A percentile compares a stretch with the other conserved stretches of the same genome.
Evolutionary conservation across 2,113 vertebrate species (phyloP).

Genomic region (Tyrannus savana): DNA sequence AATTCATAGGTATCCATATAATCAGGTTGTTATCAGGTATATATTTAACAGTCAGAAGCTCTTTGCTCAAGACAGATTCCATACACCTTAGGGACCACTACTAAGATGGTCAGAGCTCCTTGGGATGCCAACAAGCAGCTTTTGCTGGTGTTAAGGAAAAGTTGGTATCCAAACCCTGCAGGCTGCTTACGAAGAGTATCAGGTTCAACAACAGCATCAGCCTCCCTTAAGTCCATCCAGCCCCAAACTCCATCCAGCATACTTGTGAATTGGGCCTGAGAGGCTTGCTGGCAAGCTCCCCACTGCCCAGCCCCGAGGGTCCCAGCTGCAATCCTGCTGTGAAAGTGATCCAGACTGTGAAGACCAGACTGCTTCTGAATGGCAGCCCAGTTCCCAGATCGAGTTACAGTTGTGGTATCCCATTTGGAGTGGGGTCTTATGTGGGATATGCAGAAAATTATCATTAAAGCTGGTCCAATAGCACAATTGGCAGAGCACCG

Average conservation of each 20-base stretch:
- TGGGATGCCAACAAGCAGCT: neutral
- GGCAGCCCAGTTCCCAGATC: neutral
- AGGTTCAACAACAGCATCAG: neutral
- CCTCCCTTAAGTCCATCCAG: slow-evolving; percentile 15
- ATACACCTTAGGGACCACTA: neutral
- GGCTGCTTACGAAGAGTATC: neutral
- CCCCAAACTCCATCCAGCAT: neutral
- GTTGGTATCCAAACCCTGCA: neutral
- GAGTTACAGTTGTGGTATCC: neutral
- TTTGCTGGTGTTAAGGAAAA: neutral
- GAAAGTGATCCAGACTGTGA: neutral
- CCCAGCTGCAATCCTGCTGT: neutral
- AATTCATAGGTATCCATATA: neutral
- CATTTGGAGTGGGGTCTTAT: neutral
- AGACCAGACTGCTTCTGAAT: neutral
- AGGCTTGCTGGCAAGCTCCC: neutral
- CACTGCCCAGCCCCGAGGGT: neutral
- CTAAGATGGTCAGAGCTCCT: neutral
- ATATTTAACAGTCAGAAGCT: neutral
- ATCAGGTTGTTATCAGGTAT: neutral
- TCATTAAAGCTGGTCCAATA: neutral
- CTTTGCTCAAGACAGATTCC: neutral
- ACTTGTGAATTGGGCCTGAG: neutral
- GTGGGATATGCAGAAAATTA: neutral
- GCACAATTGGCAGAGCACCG: neutral